Percentiles rank a stretch among this genome's conserved stretches.
These are phyloP conservation scores for Rhabdomys pumilio DNA, from an alignment of 2,797 vertebrate genomes.

Conservation along the genomic window DNA sequence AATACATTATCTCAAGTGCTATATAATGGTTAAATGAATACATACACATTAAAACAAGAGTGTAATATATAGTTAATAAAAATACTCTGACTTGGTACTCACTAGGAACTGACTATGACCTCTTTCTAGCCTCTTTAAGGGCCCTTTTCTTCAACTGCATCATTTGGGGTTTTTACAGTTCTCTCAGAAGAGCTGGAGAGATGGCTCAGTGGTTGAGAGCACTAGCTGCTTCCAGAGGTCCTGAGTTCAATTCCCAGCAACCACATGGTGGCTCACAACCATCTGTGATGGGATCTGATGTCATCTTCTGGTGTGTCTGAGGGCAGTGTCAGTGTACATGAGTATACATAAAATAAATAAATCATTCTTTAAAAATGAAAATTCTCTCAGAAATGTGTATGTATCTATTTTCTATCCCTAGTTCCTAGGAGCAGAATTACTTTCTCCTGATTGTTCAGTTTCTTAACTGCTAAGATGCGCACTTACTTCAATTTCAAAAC, in stretches of 20 bases:
- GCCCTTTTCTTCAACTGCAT: not conserved
- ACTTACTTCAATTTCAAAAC: not conserved
- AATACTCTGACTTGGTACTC: not conserved
- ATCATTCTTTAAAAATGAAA: too few species aligned
- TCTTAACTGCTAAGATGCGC: not conserved
- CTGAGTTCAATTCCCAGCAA: too few species aligned
- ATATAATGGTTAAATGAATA: not conserved
- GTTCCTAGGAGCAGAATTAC: too few species aligned
- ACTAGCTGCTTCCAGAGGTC: too few species aligned
- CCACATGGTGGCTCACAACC: too few species aligned
- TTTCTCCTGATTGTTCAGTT: not conserved
- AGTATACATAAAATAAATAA: too few species aligned
- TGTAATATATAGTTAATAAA: not conserved
- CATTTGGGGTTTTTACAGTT: slow-evolving; percentile 4
- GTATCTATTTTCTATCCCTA: too few species aligned
- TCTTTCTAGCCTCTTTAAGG: not conserved
- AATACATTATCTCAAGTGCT: not conserved
- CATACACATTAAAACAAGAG: not conserved
- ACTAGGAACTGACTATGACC: slow-evolving; percentile 14
- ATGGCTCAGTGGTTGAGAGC: too few species aligned
- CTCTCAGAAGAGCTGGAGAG: not conserved
- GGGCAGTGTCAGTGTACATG: too few species aligned
- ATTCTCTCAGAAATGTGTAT: too few species aligned
- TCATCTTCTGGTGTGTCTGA: too few species aligned
- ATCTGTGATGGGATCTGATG: too few species aligned